phyloP scores from a whole-genome alignment of 1,140 invertebrate genomes.

The Sitophilus oryzae region DNA sequence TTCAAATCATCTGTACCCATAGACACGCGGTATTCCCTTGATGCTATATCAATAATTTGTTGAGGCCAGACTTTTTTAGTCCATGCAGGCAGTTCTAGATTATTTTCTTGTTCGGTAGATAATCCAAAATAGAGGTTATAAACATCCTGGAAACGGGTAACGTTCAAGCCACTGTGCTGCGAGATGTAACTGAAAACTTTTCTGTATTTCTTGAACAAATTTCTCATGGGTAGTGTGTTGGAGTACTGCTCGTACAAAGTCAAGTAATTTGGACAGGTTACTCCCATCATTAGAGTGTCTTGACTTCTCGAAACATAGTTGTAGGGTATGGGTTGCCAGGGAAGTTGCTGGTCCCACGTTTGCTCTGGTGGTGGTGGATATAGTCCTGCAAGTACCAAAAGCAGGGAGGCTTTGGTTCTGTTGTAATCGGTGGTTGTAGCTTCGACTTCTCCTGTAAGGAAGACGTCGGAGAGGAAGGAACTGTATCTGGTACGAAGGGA shows the following conservation, averaged over 20 bases:
- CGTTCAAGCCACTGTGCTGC: conserved; percentile 18
- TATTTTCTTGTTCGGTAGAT: conserved; percentile 42
- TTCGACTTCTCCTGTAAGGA: conserved; percentile 42
- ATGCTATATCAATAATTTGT: conserved; percentile 48
- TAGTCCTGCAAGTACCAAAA: conserved; percentile 73
- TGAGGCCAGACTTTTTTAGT: conserved; percentile 54
- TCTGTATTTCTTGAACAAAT: too few relatives aligned
- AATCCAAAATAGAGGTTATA: conserved; percentile 24
- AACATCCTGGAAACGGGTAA: conserved; percentile 13
- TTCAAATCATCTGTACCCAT: conserved; percentile 14
- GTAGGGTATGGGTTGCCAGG: conserved; percentile 85
- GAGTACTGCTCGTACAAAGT: too few relatives aligned
- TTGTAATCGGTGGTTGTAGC: conserved; percentile 42
- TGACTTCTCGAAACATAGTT: conserved; percentile 17
- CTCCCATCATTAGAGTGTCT: too few relatives aligned
- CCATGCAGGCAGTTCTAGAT: conserved; percentile 54
- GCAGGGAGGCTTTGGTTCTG: conserved; percentile 55
- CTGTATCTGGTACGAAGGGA: conserved; percentile 57
- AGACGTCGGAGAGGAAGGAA: conserved; percentile 56
- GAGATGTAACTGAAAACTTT: conserved; percentile 20
- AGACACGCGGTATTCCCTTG: conserved; percentile 17
- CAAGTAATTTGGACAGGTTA: too few relatives aligned
- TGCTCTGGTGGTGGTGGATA: conserved; percentile 68
- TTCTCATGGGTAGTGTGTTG: too few relatives aligned
- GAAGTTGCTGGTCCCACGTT: conserved; percentile 62